Conservation (phyloP, 2,888 invertebrate genomes). For the Leptinotarsa haldemani region DNA sequence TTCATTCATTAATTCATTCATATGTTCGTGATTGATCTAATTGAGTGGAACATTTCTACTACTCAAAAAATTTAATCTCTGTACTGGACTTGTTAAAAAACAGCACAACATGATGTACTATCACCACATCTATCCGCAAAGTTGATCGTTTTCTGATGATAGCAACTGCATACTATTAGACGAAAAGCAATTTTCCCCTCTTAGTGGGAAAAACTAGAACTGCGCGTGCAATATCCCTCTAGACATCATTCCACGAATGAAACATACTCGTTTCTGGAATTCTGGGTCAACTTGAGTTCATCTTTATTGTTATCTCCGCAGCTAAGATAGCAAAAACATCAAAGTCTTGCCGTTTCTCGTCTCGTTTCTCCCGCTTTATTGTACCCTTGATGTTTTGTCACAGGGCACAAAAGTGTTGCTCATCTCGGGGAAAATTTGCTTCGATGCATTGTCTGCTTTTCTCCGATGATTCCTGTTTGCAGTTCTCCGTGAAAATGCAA, state of each 20-base stretch:
- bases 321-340: constrained; percentile 10
- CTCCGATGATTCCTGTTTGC: constrained; percentile 4
- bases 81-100: no score
- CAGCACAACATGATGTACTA: no score
- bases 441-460: not conserved
- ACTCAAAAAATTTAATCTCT: no score
- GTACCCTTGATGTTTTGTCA: not conserved
- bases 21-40: no score
- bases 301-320: constrained; percentile 13
- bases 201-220: not conserved
- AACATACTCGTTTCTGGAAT: not conserved
- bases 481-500: constrained; percentile 1
- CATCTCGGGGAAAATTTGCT: constrained; percentile 5
- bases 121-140: no score
- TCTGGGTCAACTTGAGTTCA: constrained; percentile 11
- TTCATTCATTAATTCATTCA: no score
- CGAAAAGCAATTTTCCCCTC: no score
- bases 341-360: not conserved
- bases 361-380: not conserved
- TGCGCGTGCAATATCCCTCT: not conserved
- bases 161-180: no score
- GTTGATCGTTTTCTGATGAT: no score
- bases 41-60: no score
- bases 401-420: constrained; percentile 1
- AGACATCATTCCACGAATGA: not conserved